phyloP scores from a whole-genome alignment of 2,113 vertebrate genomes.

The Sylvilagus bachmani region DNA sequence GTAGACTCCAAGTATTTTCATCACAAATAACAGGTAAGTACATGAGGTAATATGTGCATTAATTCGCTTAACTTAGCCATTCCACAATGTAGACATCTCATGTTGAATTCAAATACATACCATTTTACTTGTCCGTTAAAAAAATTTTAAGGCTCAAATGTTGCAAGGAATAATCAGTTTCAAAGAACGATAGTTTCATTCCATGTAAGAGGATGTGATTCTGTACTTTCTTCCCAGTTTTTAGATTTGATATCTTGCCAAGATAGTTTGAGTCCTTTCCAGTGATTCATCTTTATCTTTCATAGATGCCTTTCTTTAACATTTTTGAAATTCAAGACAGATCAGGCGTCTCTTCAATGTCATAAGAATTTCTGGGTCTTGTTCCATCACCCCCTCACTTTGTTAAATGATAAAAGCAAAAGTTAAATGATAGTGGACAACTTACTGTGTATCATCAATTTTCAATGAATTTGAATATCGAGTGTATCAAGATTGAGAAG shows the following conservation, averaged over 20 bases:
- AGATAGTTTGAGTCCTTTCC: slow-evolving; percentile 62
- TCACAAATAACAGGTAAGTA: not conserved
- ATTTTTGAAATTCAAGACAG: slow-evolving; percentile 72
- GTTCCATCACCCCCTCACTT: slow-evolving; percentile 76
- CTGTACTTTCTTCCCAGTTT: slow-evolving; percentile 51
- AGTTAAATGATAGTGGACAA: slow-evolving; percentile 5
- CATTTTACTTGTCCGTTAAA: not conserved
- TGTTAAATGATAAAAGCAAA: slow-evolving; percentile 37
- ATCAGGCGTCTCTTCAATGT: slow-evolving; percentile 72
- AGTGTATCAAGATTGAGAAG: slow-evolving; percentile 28
- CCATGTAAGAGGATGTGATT: not conserved
- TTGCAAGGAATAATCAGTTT: no score
- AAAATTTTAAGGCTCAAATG: not conserved
- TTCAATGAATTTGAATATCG: slow-evolving; percentile 45
- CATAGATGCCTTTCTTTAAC: slow-evolving; percentile 66
- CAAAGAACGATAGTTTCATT: not conserved
- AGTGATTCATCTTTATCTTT: slow-evolving; percentile 72
- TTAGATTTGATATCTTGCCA: slow-evolving; percentile 73
- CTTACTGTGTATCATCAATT: no score
- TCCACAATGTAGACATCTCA: not conserved
- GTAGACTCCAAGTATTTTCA: not conserved
- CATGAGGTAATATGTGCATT: not conserved
- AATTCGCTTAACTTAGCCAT: not conserved
- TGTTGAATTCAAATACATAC: not conserved
- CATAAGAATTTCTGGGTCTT: slow-evolving; percentile 55